Base-by-base conservation (phyloP, 1,140 invertebrate genomes). In the Cydia fagiglandana region DNA sequence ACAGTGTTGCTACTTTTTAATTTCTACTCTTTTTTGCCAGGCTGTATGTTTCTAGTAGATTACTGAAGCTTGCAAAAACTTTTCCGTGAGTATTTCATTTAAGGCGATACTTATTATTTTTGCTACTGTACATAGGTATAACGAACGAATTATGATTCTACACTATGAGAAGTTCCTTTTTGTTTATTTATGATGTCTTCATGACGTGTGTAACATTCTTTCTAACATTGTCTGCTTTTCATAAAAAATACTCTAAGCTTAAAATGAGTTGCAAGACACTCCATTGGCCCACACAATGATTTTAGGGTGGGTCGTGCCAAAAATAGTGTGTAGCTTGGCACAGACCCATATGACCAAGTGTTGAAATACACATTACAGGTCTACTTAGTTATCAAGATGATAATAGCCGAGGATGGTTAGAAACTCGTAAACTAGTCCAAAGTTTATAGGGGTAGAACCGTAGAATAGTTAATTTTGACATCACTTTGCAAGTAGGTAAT, bases 181-280 rank as follows among this genome's bases (percentile, higher is more conserved):
- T 28, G 10, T 64, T 30, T 64, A 64, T 64, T 64, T 64, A 64
- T 64, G 24, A 64, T 7, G 61, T 64, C 61, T 64, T 24, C 61
- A 64, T 64, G 61, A 64, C 20, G 30, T 64, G 61, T 64, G 20
- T 20, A n/a, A n/a, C n/a, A 28, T 64, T 64, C 17, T 28, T 64
- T 12, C 20, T 47, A 47, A 15, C 12, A 61, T 61, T 61, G 0
- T 24, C 20, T 20, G 6, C 56, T 61, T 1, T 61, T 13, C 2
- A 61, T 61, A 61, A 9, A 34, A 61, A 61, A 61, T 24, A 24
- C 15, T 61, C 17, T 61, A 20, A 61, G 20, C 50, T n/a, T 61
- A 24, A 20, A 20, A 61, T 20, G 56, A 56, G n/a, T 50, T 50
- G 15, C 53, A 56, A n/a, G n/a, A n/a, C 9, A 56, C 12, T 61